phyloP scores from a whole-genome alignment of 1,140 invertebrate species.

The Heliconius hewitsoni region DNA sequence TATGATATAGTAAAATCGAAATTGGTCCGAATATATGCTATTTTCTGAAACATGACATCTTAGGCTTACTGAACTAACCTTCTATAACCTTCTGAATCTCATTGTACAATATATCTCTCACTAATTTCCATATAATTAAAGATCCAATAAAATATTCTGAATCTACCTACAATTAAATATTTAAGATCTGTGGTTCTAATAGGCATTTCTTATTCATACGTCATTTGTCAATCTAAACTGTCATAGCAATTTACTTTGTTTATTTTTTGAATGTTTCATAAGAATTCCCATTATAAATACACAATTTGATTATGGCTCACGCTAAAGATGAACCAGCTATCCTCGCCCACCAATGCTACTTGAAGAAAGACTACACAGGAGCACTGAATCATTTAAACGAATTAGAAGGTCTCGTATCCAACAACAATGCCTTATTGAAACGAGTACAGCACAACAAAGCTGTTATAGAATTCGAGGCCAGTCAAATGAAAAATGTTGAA shows the following conservation, averaged over 20 bases:
- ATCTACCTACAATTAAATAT: neutral
- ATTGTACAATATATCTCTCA: no score
- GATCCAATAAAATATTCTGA: neutral
- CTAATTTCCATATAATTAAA: neutral
- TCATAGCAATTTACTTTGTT: slow-evolving; percentile 2
- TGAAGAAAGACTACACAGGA: slow-evolving; percentile 63
- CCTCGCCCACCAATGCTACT: slow-evolving; percentile 60
- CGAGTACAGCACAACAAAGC: slow-evolving; percentile 73
- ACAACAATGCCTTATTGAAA: slow-evolving; percentile 51
- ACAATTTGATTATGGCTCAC: slow-evolving; percentile 48
- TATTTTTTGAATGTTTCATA: slow-evolving; percentile 12
- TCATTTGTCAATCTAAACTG: slow-evolving; percentile 4
- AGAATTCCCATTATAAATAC: slow-evolving; percentile 6
- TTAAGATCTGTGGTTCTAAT: neutral
- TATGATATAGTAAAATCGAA: no score
- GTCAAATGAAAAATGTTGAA: slow-evolving; percentile 86
- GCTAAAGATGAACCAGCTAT: slow-evolving; percentile 63
- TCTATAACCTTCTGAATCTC: no score
- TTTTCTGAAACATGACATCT: no score
- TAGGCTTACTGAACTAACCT: no score
- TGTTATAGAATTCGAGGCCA: slow-evolving; percentile 64
- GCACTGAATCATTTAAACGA: slow-evolving; percentile 68
- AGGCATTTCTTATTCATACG: neutral
- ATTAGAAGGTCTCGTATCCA: slow-evolving; percentile 59
- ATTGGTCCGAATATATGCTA: no score